These are phyloP conservation scores for Phrynocephalus guinanensis DNA, from an alignment of 2,797 vertebrate species.

Conservation along the genomic window DNA sequence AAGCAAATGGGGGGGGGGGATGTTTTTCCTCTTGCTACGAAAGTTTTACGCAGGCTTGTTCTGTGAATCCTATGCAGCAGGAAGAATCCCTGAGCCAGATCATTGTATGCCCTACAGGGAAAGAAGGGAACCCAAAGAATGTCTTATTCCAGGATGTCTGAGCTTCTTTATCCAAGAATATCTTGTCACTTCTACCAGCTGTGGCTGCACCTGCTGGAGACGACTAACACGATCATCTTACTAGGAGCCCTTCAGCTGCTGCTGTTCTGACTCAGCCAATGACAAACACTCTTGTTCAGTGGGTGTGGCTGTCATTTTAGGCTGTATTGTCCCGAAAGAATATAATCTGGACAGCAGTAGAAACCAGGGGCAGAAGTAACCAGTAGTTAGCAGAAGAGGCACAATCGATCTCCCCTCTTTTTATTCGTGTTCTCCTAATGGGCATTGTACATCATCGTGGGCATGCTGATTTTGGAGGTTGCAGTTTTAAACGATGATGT, in stretches of 20 bases:
- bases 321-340: background rate
- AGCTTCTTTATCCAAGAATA: background rate
- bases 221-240: background rate
- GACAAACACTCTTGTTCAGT: slow-evolving; percentile 36
- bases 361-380: background rate
- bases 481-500: no score
- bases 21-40: background rate
- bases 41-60: background rate
- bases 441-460: no score
- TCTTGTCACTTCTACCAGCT: background rate
- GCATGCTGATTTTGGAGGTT: no score
- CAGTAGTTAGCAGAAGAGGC: background rate
- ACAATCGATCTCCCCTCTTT: background rate
- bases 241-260: slow-evolving; percentile 22
- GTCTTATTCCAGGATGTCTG: background rate
- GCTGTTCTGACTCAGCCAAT: slow-evolving; percentile 16
- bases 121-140: background rate
- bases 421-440: background rate
- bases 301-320: slow-evolving; percentile 32
- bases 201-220: background rate
- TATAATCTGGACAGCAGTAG: background rate
- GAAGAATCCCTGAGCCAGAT: background rate
- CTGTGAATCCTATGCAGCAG: background rate
- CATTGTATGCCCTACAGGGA: background rate
- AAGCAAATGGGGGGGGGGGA: background rate